Evolutionary conservation across 37 sponge, comb jelly and placozoan species (phyloP), one percentile per base, ranked within the genome.

Genomic region (Hexactinellida sp.): DNA sequence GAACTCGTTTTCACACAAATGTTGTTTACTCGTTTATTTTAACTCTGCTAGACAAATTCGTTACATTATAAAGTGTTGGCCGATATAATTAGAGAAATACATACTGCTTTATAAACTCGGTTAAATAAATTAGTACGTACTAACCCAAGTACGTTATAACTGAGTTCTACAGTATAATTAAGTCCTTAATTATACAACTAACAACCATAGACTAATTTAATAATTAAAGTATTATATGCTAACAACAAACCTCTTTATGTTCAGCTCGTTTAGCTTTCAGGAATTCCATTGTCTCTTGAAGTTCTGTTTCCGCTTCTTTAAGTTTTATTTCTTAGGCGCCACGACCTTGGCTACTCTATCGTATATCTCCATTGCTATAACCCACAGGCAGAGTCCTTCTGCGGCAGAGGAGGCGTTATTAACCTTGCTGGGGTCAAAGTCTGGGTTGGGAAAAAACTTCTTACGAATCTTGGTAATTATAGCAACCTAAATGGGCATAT

Each of bases 331-430:
- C 92, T 98, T 98, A 0, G 99, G 99, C 82, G 99, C 99, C 0
- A 98, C 99, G 32, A 97, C 92, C 88, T 98, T 98, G 25, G 99
- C 99, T 23, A 98, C 99, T 85, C 99, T 88, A 84, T 98, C 99
- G 83, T 98, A 98, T 34, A 98, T 92, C 88, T 98, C 99, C 94
- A 98, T 91, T 25, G 99, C 99, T 51, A 84, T 82, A 23, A 95
- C 90, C 99, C 99, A 98, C 36, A 85, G 87, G 55, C 99, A 98
- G 54, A 98, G 85, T 0, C 99, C 99, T 63, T 98, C 99, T n/a
- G 96, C 96, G n/a, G 99, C 99, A 36, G 95, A 95, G 0, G 99
- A 98, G 13, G 99, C 96, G 76, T 92, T 97, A 0, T 88, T 38
- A 86, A 98, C 95, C 83, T 98, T 95, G 55, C 86, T 87, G 16